Percentiles rank a stretch among this genome's conserved stretches.
Conservation (phyloP, 2,113 vertebrate genomes). For the Hydrolagus affinis region DNA sequence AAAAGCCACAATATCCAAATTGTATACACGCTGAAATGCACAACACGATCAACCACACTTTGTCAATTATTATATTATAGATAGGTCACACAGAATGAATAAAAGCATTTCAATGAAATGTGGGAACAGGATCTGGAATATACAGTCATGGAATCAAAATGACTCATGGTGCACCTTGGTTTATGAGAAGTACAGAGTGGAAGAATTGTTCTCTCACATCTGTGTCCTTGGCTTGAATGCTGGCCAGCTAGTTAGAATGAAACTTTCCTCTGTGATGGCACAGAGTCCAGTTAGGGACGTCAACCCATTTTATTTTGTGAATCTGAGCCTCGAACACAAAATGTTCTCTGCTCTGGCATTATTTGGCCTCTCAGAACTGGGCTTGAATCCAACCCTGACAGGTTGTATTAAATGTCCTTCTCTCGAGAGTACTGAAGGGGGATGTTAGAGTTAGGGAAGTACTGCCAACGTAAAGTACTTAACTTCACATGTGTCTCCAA, state of each 20-base stretch:
- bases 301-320: neutral
- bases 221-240: neutral
- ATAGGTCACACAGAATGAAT: neutral
- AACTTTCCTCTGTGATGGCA: too few species aligned
- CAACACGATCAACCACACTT: neutral
- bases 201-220: neutral
- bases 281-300: neutral
- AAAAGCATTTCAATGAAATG: neutral
- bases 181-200: neutral
- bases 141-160: neutral
- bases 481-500: neutral
- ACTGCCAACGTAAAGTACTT: neutral
- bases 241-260: too few species aligned
- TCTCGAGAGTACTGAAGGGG: neutral
- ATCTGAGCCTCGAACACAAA: neutral
- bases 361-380: neutral
- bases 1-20: neutral
- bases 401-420: neutral
- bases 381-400: neutral
- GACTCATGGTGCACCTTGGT: neutral
- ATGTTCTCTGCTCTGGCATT: neutral
- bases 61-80: neutral
- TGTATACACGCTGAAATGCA: neutral
- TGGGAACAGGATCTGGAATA: neutral
- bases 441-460: neutral